Evolutionary conservation across 2,888 invertebrate species (phyloP), one percentile per base, ranked within the genome.

Genomic region (Eilema griseolum): DNA sequence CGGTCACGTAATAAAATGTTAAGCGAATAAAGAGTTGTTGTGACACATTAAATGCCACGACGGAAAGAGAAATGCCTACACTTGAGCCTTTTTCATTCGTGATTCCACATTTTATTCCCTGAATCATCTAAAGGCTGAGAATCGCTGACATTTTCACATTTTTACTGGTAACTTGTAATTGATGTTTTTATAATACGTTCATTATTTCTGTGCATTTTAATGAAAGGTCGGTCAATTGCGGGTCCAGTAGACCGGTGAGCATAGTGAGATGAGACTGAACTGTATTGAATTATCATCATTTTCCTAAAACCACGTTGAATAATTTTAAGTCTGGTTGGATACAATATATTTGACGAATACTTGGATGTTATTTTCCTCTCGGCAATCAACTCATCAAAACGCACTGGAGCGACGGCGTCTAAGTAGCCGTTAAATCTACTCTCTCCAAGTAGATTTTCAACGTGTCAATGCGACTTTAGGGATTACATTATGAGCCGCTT

Each of bases 41-140:
- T 78, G 81, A 78, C 79, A 81, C 73, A 76, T 76, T 79, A 78
- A 79, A 81, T 79, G 71, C 77, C 69, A 64, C 72, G 57, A 73
- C 67, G 68, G 69, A 77, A 79, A 81, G 70, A 76, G 62, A 66
- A 74, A 78, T 81, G 71, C 73, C 73, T 70, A 57, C 67, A 71
- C 73, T 75, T 75, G 62, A 63, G 69, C 60, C 73, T 37, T 74
- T 72, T 79, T 73, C 64, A 75, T 80, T 80, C 69, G 71, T 62
- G 61, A 59, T 71, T 3, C 23, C 26, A 26, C 59, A 76, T 80
- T 78, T 73, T 70, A 67, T 69, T 66, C 66, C 10, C 23, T 26
- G 52, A 79, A 76, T 69, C 65, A 28, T 24, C 24, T 59, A 61
- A 69, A 28, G 46, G 59, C 59, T 64, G 46, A 20, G 24, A 20